These are phyloP conservation scores for Salarias fasciatus DNA, from an alignment of 2,797 vertebrate genomes.

Conservation along the genomic window DNA sequence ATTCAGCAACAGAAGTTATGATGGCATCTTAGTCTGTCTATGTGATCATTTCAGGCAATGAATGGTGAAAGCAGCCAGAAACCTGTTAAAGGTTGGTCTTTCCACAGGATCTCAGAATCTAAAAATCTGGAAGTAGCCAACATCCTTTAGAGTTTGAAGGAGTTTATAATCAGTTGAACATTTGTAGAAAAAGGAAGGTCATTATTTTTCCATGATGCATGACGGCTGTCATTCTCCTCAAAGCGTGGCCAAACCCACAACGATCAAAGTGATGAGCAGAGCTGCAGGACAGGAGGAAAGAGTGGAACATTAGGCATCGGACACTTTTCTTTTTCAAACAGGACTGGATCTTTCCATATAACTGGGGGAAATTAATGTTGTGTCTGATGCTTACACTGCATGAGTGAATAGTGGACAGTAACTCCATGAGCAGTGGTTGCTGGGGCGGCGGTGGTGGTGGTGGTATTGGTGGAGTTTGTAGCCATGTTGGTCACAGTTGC, in stretches of 20 bases:
- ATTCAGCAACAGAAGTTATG: too few relatives aligned
- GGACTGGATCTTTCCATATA: neutral
- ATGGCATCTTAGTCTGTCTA: too few relatives aligned
- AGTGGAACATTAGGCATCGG: neutral
- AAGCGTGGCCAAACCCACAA: conserved; percentile 34
- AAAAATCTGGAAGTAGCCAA: too few relatives aligned
- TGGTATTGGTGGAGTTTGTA: accelerated
- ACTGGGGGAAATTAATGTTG: too few relatives aligned
- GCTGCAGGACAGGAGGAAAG: conserved; percentile 18
- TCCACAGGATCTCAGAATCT: too few relatives aligned
- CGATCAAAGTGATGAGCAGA: conserved; percentile 39
- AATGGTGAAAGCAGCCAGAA: too few relatives aligned
- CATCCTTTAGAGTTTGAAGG: neutral
- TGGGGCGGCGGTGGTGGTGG: too few relatives aligned
- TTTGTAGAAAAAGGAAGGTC: neutral
- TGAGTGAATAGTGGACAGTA: conserved; percentile 31
- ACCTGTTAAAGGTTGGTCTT: too few relatives aligned
- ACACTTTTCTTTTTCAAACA: neutral
- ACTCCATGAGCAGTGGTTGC: neutral
- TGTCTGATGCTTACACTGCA: conserved; percentile 33
- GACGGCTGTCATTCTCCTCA: conserved; percentile 25
- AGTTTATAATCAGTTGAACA: neutral
- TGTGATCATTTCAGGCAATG: too few relatives aligned
- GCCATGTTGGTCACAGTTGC: accelerated
- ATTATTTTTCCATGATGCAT: neutral